phyloP scores from a whole-genome alignment of 2,888 invertebrate species.

The Philereme vetulata region DNA sequence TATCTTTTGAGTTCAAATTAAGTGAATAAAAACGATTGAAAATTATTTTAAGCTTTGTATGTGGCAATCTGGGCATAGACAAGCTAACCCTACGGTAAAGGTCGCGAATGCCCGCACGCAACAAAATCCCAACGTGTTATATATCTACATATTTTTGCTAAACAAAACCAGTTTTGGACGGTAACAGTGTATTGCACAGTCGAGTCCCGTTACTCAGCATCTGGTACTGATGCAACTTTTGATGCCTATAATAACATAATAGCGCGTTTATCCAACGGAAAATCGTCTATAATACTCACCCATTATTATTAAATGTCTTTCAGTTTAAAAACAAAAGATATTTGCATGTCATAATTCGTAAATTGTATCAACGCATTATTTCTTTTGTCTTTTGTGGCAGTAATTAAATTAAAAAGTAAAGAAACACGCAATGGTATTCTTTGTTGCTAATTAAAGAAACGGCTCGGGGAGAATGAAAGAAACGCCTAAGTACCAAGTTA shows the following conservation, averaged over 20 bases:
- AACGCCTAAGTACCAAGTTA: slow-evolving; percentile 80
- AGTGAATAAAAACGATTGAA: slow-evolving; percentile 71
- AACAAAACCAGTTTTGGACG: slow-evolving; percentile 71
- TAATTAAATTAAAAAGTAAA: slow-evolving; percentile 81
- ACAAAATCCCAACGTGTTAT: slow-evolving; percentile 49
- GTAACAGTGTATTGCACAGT: slow-evolving; percentile 68
- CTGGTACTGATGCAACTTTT: slow-evolving; percentile 74
- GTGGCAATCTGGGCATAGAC: slow-evolving; percentile 48
- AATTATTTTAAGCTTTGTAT: slow-evolving; percentile 32
- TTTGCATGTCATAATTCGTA: slow-evolving; percentile 70
- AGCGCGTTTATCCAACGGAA: slow-evolving; percentile 59
- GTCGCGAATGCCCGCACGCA: slow-evolving; percentile 71
- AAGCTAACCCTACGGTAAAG: slow-evolving; percentile 64
- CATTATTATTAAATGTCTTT: slow-evolving; percentile 35
- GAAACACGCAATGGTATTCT: slow-evolving; percentile 79
- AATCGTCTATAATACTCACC: slow-evolving; percentile 43
- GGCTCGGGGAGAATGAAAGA: slow-evolving; percentile 72
- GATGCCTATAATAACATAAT: slow-evolving; percentile 80
- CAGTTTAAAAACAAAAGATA: slow-evolving; percentile 48
- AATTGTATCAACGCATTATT: slow-evolving; percentile 66
- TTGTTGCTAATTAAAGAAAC: slow-evolving; percentile 81
- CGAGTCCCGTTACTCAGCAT: slow-evolving; percentile 70
- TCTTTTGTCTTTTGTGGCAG: slow-evolving; percentile 70
- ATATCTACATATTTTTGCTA: slow-evolving; percentile 62
- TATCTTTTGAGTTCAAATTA: slow-evolving; percentile 84